phyloP scores from a whole-genome alignment of 1,140 invertebrate species.

The Delia radicum region DNA sequence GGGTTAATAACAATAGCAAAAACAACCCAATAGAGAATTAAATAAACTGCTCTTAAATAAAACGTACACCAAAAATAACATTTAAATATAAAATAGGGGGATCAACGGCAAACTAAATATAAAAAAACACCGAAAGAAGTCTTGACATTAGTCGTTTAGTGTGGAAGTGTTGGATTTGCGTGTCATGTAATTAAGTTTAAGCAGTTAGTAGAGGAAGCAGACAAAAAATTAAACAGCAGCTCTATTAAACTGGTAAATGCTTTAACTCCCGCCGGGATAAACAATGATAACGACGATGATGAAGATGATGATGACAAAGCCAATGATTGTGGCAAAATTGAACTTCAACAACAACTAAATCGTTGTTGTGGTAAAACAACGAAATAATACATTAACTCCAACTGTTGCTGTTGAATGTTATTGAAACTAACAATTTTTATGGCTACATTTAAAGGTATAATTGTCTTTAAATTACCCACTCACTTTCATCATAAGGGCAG shows the following conservation, averaged over 20 bases:
- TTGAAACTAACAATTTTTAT: not conserved
- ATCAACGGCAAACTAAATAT: not conserved
- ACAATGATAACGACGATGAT: not conserved
- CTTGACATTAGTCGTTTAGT: not conserved
- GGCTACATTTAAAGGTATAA: not conserved
- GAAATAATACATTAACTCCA: not conserved
- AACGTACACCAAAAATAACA: too few relatives aligned
- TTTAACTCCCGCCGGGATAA: not conserved
- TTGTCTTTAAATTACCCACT: too few relatives aligned
- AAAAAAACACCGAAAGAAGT: not conserved
- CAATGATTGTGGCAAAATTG: not conserved
- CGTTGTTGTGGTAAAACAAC: too few relatives aligned
- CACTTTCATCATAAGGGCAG: too few relatives aligned
- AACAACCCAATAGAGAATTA: too few relatives aligned
- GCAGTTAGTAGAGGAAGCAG: not conserved
- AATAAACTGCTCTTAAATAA: too few relatives aligned
- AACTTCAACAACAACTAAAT: too few relatives aligned
- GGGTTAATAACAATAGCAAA: too few relatives aligned
- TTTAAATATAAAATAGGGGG: too few relatives aligned
- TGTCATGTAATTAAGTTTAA: not conserved
- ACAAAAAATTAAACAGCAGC: constrained; percentile 3
- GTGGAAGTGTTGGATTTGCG: not conserved
- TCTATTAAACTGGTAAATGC: not conserved
- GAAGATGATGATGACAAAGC: not conserved
- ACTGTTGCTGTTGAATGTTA: not conserved